Percentiles rank a stretch among this genome's conserved stretches.
phyloP scores from a whole-genome alignment of 2,113 vertebrate genomes.

The Hypanus sabinus region DNA sequence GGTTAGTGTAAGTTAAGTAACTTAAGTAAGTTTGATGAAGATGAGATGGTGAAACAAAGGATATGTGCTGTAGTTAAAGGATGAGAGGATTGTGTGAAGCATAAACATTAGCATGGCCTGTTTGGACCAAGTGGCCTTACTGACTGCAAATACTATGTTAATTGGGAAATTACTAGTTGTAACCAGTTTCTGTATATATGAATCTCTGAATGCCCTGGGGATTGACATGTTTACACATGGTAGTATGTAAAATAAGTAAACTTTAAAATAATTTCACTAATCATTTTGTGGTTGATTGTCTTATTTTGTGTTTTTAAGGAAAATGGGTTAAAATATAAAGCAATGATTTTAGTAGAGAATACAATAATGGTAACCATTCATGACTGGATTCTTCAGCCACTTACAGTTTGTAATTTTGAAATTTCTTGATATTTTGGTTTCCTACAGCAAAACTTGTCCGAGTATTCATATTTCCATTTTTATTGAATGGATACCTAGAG shows the following conservation, averaged over 20 bases:
- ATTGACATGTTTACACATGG: background rate
- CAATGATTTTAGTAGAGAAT: background rate
- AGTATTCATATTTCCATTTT: background rate
- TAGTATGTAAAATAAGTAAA: background rate
- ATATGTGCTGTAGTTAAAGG: no score
- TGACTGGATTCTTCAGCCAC: no score
- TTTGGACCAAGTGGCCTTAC: no score
- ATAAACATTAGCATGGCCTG: no score
- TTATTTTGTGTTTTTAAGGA: background rate
- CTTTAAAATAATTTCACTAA: background rate
- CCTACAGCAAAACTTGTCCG: background rate
- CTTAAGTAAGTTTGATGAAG: no score
- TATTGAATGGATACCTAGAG: background rate
- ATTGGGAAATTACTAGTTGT: background rate
- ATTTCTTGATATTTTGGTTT: background rate
- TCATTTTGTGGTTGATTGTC: no score
- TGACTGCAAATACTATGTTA: no score
- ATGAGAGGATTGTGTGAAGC: no score
- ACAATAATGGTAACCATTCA: background rate
- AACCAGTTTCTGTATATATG: background rate
- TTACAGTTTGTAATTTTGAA: background rate
- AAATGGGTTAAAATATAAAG: background rate
- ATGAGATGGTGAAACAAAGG: no score
- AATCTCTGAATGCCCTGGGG: background rate
- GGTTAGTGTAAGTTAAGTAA: no score